phyloP scores from a whole-genome alignment of 37 sponge, comb jelly and placozoan genomes.

The Dysidea cf. avara region DNA sequence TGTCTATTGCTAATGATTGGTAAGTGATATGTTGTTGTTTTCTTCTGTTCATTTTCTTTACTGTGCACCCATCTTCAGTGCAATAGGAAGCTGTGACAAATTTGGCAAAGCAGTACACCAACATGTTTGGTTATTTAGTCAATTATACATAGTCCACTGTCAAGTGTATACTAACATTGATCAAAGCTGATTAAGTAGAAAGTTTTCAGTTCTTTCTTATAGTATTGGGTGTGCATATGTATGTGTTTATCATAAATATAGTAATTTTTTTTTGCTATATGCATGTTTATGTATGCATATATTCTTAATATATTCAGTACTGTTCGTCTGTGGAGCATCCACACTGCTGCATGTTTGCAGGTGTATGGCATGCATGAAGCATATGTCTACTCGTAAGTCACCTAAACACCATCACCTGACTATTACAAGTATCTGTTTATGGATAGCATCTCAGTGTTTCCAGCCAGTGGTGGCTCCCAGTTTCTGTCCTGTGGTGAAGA shows the following conservation, averaged over 20 bases:
- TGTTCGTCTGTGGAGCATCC: constrained; percentile 68
- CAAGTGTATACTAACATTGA: no score
- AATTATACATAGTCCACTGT: no score
- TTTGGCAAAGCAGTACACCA: no score
- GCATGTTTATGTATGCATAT: not conserved
- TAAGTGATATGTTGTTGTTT: constrained; percentile 5
- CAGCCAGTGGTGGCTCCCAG: constrained; percentile 18
- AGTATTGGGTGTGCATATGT: no score
- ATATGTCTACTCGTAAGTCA: constrained; percentile 69
- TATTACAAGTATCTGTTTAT: no score
- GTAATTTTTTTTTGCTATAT: not conserved
- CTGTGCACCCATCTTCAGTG: no score
- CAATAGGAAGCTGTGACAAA: no score
- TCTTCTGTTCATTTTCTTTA: no score
- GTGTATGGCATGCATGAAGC: constrained; percentile 61
- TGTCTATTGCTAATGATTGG: constrained; percentile 81
- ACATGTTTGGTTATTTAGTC: no score
- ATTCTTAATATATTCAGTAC: constrained; percentile 20
- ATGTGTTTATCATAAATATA: not conserved
- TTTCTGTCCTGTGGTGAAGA: constrained; percentile 81
- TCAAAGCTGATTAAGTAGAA: no score
- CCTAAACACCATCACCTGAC: no score
- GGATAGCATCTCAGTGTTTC: constrained; percentile 47
- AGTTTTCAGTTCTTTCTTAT: no score
- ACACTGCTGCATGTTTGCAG: constrained; percentile 59